Base-by-base conservation (phyloP, 2,888 invertebrate species). In the Lobophora halterata region DNA sequence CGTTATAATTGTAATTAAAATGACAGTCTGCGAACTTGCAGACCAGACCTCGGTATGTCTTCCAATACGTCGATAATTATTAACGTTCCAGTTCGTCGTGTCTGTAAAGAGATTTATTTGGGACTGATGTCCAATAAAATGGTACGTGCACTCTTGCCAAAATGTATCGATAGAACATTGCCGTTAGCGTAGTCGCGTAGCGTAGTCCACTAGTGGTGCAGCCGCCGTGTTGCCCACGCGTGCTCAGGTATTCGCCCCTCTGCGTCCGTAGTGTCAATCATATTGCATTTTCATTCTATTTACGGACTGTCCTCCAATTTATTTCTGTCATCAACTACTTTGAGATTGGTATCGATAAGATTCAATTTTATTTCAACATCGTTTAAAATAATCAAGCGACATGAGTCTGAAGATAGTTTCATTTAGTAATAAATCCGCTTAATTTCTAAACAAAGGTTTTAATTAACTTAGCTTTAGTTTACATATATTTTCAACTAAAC, bases 171-270 rank as follows among this genome's bases (percentile, higher is more conserved):
- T 50, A 37, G 14, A 43, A 35, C 39, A 36, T 33, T 35, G n/a
- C n/a, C n/a, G n/a, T n/a, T n/a, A n/a, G n/a, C n/a, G n/a, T n/a
- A n/a, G 36, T 16, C 51, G 21, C 10, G n/a, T 46, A 25, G 16
- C 17, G 27, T 18, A 48, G 43, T 40, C 55, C 61, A 70, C 54
- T 47, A 46, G 53, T 50, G 43, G 47, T 51, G 49, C 58, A 49
- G 40, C 48, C 53, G 47, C 49, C 39, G 37, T 28, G 40, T 55
- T 47, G 45, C 80, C 80, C 73, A 81, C 80, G 75, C 76, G 48
- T 55, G 58, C 49, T 57, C 50, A 65, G 68, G 65, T 75, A 77
- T 73, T 71, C 43, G 46, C 57, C 59, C 52, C 51, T 55, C 40
- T 36, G 43, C 39, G 43, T 58, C 46, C 55, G 41, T 52, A 43